Evolutionary conservation across 2,888 invertebrate genomes (phyloP).

Genomic region (Limenitis camilla): DNA sequence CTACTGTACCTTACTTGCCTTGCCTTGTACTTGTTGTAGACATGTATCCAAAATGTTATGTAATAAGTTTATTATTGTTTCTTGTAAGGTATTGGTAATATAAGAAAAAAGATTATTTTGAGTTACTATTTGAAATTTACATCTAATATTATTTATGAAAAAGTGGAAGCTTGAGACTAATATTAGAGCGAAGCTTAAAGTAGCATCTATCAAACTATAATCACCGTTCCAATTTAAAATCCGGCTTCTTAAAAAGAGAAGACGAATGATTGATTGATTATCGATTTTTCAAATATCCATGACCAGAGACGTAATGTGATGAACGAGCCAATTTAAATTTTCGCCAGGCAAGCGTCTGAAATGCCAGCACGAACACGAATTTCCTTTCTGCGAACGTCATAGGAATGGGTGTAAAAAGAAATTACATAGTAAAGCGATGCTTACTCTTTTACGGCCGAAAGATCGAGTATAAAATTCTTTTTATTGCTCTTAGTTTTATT

Average conservation of each 20-base stretch:
- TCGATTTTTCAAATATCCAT: slow-evolving; percentile 18
- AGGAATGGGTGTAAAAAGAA: slow-evolving; percentile 46
- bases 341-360: slow-evolving; percentile 30
- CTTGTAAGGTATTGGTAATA: no score
- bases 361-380: slow-evolving; percentile 27
- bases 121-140: no score
- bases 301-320: slow-evolving; percentile 29
- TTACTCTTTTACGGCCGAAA: slow-evolving; percentile 53
- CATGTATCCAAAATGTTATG: no score
- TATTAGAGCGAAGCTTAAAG: not conserved
- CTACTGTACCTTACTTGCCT: no score
- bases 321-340: slow-evolving; percentile 46
- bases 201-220: slow-evolving; percentile 17
- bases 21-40: no score
- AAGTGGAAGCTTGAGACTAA: no score
- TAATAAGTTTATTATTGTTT: no score
- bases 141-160: no score
- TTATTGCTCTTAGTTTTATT: slow-evolving; percentile 58
- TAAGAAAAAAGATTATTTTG: no score
- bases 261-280: slow-evolving; percentile 17
- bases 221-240: slow-evolving; percentile 4
- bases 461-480: slow-evolving; percentile 61
- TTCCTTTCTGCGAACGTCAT: slow-evolving; percentile 41
- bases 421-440: slow-evolving; percentile 59
- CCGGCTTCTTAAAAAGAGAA: slow-evolving; percentile 9